A percentile compares a stretch with the other conserved stretches of the same genome.
Conservation (phyloP, 2,888 invertebrate genomes). For the Papilio elwesi region DNA sequence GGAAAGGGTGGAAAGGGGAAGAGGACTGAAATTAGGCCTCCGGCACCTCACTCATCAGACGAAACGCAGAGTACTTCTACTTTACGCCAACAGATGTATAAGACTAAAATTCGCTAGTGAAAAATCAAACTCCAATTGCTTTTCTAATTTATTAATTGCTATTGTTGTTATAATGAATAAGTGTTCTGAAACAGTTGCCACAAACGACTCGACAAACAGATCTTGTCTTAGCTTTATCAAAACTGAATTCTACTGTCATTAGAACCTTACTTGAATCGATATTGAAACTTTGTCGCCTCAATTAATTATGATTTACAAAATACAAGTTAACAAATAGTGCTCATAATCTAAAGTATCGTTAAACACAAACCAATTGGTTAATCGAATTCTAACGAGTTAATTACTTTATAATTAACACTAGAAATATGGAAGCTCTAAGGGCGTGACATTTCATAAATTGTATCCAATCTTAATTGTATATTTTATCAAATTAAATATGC, state of each 20-base stretch:
- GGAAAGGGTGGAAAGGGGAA: too few species aligned
- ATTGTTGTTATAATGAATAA: constrained; percentile 22
- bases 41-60: too few species aligned
- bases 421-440: neutral
- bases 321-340: constrained; percentile 4
- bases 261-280: constrained; percentile 59
- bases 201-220: constrained; percentile 26
- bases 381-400: constrained; percentile 19
- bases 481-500: neutral
- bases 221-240: constrained; percentile 58
- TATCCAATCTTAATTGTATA: neutral
- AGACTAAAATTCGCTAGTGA: too few species aligned
- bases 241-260: constrained; percentile 66
- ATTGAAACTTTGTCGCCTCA: constrained; percentile 59
- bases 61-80: too few species aligned
- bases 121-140: too few species aligned
- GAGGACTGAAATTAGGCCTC: too few species aligned
- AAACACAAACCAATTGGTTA: constrained; percentile 14
- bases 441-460: neutral
- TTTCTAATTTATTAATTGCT: too few species aligned
- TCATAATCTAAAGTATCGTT: constrained; percentile 3
- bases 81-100: too few species aligned
- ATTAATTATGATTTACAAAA: constrained; percentile 44
- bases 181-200: constrained; percentile 11
- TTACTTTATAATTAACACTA: constrained; percentile 3